These are phyloP conservation scores for Macrochelys suwanniensis DNA, from an alignment of 2,797 vertebrate species.

Conservation along the genomic window DNA sequence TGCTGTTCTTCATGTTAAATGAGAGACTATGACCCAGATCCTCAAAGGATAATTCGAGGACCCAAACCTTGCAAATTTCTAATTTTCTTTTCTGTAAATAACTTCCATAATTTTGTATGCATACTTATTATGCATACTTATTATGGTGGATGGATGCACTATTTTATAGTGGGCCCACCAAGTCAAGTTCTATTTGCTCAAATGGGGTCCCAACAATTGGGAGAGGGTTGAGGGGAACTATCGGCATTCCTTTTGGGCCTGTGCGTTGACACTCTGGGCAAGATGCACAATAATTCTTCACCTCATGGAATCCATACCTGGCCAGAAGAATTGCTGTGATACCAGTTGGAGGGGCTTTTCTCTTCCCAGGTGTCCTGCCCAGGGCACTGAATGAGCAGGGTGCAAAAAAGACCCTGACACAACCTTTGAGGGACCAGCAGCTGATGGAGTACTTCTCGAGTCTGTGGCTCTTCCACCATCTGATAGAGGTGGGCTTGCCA, in stretches of 20 bases:
- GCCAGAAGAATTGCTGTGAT: too few species aligned
- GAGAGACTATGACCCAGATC: not conserved
- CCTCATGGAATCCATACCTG: too few species aligned
- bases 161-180: not conserved
- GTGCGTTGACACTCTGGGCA: too few species aligned
- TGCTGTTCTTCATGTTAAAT: not conserved
- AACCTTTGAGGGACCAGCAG: too few species aligned
- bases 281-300: too few species aligned
- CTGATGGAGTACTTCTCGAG: too few species aligned
- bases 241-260: not conserved
- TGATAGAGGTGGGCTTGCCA: too few species aligned
- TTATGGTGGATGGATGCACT: not conserved
- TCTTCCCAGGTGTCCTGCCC: too few species aligned
- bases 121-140: not conserved
- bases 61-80: not conserved
- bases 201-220: not conserved
- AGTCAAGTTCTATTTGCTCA: not conserved
- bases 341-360: too few species aligned
- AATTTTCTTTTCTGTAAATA: not conserved
- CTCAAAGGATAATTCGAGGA: not conserved
- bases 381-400: too few species aligned
- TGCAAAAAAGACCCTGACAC: too few species aligned
- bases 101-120: not conserved
- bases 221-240: not conserved
- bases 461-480: too few species aligned